Base-by-base conservation (phyloP, 2,888 invertebrate genomes). In the Ptychoptera albimana region DNA sequence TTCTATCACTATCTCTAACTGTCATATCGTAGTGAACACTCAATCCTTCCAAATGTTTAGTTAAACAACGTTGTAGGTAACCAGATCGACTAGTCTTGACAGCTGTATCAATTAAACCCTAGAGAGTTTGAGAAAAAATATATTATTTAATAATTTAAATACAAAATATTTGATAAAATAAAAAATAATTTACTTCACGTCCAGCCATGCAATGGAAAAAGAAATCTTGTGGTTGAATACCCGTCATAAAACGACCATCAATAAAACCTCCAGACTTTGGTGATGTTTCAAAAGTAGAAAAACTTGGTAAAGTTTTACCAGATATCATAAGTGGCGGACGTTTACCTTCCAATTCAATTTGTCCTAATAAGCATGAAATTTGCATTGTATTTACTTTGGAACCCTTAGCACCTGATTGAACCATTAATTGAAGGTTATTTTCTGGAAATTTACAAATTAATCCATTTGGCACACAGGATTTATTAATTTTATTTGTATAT, bases 121-220 rank as follows among this genome's bases (percentile, higher is more conserved):
- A 55, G 45, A 58, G 16, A 45, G 31, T 38, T 36, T 37, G 23
- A 47, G 39, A 43, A 15, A 41, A 39, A 46, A 32, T 7, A 41
- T 43, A 41, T 34, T 45, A 14, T 47, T 36, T 14, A 34, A 44
- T 23, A 39, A 49, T 11, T 35, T 11, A 45, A 30, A 44, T 45
- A 15, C 41, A 49, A 14, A 41, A 39, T 14, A 39, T 15, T 35
- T 15, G 14, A 35, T n/a, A 31, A n/a, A n/a, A n/a, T 34, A 6
- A 44, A 5, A 9, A 30, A 35, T n/a, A 15, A 50, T 60, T 57
- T 60, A 79, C 89, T 75, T 98, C 98, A 64, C 98, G 77, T 45
- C 98, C 98, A 44, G 98, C 98, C 97, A 99, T 99, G 59, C 97
- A 97, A 73, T 99, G 97, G 68, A 96, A 97, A 69, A 94, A 98